A percentile compares a stretch with the other conserved stretches of the same genome.
Evolutionary conservation across 2,888 invertebrate genomes (phyloP).

Genomic region (Nomada ruficornis): DNA sequence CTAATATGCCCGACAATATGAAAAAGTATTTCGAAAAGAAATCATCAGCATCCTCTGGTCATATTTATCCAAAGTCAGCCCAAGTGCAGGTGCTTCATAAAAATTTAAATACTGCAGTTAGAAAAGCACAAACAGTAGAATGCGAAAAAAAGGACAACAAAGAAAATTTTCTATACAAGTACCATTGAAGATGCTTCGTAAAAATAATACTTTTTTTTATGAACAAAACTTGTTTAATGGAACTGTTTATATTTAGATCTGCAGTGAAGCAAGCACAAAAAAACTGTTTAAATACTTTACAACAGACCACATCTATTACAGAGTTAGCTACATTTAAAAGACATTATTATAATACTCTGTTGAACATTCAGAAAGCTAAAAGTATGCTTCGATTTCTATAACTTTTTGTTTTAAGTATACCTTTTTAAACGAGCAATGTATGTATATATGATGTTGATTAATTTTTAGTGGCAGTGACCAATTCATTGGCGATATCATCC

Average conservation of each 20-base stretch:
- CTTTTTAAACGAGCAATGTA: conserved; percentile 4
- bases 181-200: conserved; percentile 27
- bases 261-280: conserved; percentile 38
- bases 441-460: conserved; percentile 10
- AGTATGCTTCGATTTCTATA: conserved; percentile 62
- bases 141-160: conserved; percentile 26
- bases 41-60: background rate
- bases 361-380: conserved; percentile 76
- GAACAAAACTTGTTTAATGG: conserved; percentile 36
- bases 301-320: conserved; percentile 60
- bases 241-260: conserved; percentile 52
- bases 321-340: conserved; percentile 74
- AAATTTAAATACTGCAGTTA: conserved; percentile 23
- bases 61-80: conserved; percentile 28
- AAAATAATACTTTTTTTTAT: conserved; percentile 30
- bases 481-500: conserved; percentile 74
- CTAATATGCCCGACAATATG: background rate
- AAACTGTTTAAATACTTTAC: conserved; percentile 46
- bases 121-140: conserved; percentile 21
- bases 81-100: conserved; percentile 27
- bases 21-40: conserved; percentile 20
- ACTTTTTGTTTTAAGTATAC: conserved; percentile 7
- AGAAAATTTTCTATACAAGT: conserved; percentile 51
- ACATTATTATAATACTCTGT: conserved; percentile 75
- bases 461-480: conserved; percentile 74